Conservation (phyloP, 2,113 vertebrate species). For the Siphamia tubifer region DNA sequence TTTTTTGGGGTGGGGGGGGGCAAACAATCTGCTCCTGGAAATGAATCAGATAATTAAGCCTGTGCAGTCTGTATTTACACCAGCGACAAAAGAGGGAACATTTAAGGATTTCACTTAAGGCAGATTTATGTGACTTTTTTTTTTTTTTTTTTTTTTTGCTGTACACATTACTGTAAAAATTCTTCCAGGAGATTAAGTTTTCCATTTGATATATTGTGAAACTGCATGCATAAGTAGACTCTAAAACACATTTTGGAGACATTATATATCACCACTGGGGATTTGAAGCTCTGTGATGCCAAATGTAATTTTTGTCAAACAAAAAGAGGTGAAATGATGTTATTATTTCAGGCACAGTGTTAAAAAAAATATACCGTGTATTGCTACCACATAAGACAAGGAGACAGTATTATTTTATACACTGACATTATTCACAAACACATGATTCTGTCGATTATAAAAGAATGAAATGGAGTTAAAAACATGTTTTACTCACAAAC, state of each 20-base stretch:
- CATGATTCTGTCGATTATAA: no score
- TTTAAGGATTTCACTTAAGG: slow-evolving; percentile 15
- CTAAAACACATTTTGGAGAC: background rate
- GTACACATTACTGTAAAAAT: background rate
- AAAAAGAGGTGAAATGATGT: background rate
- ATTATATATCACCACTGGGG: background rate
- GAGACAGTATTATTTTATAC: no score
- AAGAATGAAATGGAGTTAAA: background rate
- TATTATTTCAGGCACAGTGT: background rate
- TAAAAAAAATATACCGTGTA: background rate
- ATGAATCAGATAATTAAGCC: slow-evolving; percentile 44
- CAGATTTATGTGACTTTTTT: slow-evolving; percentile 29
- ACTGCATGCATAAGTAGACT: background rate
- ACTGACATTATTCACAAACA: no score
- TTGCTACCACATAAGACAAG: no score
- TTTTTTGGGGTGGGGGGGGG: no score
- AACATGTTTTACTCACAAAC: no score
- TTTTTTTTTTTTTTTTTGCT: no score
- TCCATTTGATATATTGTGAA: background rate
- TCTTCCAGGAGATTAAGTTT: background rate
- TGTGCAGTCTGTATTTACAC: slow-evolving; percentile 40
- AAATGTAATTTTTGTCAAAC: slow-evolving; percentile 1
- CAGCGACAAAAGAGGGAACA: slow-evolving; percentile 37
- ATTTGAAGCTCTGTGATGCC: background rate
- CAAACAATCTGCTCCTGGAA: slow-evolving; percentile 31